Percentiles rank a stretch among this genome's conserved stretches.
These are phyloP conservation scores for Chaenodraco wilsoni DNA, from an alignment of 2,797 vertebrate genomes.

Conservation along the genomic window DNA sequence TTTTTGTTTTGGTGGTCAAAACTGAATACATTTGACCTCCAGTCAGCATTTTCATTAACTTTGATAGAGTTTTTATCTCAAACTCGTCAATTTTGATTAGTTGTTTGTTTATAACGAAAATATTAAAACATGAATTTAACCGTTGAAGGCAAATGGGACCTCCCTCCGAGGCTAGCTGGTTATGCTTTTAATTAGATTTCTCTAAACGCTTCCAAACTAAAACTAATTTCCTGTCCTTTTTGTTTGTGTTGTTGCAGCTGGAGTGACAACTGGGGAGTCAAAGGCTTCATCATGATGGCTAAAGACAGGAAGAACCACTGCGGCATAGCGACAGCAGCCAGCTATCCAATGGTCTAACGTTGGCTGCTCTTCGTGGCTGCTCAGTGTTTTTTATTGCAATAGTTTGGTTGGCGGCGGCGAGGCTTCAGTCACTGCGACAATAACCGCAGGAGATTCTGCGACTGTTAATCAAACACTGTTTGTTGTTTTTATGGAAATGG, in stretches of 20 bases:
- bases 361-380: constrained; percentile 1
- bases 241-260: constrained; percentile 83
- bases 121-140: too few relatives aligned
- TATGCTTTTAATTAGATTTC: too few relatives aligned
- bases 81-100: not conserved
- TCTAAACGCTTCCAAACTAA: not conserved
- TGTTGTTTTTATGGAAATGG: constrained; percentile 70
- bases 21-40: not conserved
- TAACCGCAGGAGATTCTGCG: constrained; percentile 31
- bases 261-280: constrained; percentile 90
- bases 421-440: constrained; percentile 7
- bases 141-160: too few relatives aligned
- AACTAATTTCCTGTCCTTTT: not conserved
- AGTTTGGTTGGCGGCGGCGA: constrained; percentile 6
- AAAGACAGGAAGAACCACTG: constrained; percentile 93
- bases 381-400: constrained; percentile 35
- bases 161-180: too few relatives aligned
- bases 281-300: constrained; percentile 92
- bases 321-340: constrained; percentile 93
- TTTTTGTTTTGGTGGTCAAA: not conserved
- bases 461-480: constrained; percentile 50
- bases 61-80: not conserved
- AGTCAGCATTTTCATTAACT: not conserved
- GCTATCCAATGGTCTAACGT: constrained; percentile 89
- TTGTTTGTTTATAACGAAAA: too few relatives aligned